Percentiles rank a stretch among this genome's conserved stretches.
phyloP scores from a whole-genome alignment of 2,113 vertebrate genomes.

The Macrotis lagotis region DNA sequence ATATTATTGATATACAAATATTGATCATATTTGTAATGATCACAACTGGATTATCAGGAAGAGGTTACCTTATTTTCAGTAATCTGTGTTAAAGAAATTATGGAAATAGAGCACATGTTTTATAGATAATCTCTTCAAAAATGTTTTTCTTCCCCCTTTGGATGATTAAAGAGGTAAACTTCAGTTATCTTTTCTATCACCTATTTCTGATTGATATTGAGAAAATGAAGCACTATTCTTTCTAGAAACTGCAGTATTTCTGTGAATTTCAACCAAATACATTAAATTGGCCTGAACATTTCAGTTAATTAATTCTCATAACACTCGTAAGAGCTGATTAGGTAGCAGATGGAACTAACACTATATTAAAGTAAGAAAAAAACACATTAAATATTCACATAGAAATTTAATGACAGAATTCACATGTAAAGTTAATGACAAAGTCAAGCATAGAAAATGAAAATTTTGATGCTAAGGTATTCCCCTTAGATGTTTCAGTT shows the following conservation, averaged over 20 bases:
- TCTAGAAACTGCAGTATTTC: not conserved
- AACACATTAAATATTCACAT: not conserved
- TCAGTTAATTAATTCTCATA: not conserved
- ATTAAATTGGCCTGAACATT: not conserved
- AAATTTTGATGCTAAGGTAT: not conserved
- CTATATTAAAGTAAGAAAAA: not conserved
- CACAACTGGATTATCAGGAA: not conserved
- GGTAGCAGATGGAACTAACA: not conserved
- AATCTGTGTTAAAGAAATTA: not conserved
- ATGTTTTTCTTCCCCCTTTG: not conserved
- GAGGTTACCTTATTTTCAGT: not conserved
- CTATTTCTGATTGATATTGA: not conserved
- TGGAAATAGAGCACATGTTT: not conserved
- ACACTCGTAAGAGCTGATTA: not conserved
- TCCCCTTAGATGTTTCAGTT: not conserved
- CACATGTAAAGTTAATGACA: not conserved
- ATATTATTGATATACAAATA: no score
- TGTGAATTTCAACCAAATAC: not conserved
- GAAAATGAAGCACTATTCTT: not conserved
- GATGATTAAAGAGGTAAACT: not conserved
- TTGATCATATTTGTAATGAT: slow-evolving; percentile 6
- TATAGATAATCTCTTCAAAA: slow-evolving; percentile 27
- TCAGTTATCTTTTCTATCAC: not conserved
- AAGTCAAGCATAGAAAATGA: not conserved
- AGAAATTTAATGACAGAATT: not conserved